Evolutionary conservation across 23 tunicate species (phyloP).

Genomic region (Clavelina lepadiformis): DNA sequence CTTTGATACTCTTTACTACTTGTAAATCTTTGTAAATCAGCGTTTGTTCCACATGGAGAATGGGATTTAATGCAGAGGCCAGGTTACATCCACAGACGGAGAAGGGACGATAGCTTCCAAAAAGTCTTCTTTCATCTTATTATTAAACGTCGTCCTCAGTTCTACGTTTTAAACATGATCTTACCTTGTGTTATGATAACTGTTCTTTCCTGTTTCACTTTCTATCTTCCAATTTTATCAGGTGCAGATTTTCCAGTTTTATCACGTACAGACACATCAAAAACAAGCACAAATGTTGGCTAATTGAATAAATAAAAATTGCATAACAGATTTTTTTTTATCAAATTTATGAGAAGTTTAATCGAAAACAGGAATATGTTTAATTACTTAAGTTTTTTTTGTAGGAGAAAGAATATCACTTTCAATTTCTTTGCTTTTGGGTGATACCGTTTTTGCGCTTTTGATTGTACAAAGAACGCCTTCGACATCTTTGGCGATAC

Average conservation of each 20-base stretch:
- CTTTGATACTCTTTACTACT: too few species aligned
- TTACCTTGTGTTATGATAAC: slow-evolving; percentile 79
- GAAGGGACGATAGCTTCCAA: slow-evolving; percentile 45
- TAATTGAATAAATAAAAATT: too few species aligned
- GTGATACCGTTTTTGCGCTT: slow-evolving; percentile 79
- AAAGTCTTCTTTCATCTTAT: slow-evolving; percentile 65
- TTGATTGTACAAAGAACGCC: slow-evolving; percentile 84
- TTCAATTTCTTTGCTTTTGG: slow-evolving; percentile 68
- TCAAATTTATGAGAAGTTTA: too few species aligned
- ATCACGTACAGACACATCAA: too few species aligned
- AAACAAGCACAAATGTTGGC: too few species aligned
- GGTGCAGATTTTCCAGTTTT: slow-evolving; percentile 39
- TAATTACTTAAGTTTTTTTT: not conserved
- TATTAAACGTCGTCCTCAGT: slow-evolving; percentile 79
- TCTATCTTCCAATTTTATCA: slow-evolving; percentile 83
- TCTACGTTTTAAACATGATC: slow-evolving; percentile 85
- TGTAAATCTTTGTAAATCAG: slow-evolving; percentile 40
- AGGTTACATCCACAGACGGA: slow-evolving; percentile 20
- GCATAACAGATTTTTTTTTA: too few species aligned
- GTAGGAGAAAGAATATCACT: slow-evolving; percentile 82
- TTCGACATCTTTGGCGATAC: slow-evolving; percentile 51
- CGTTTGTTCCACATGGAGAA: slow-evolving; percentile 89
- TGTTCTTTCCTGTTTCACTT: slow-evolving; percentile 74
- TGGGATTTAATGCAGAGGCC: slow-evolving; percentile 75
- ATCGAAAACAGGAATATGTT: too few species aligned